Percentiles rank a stretch among this genome's conserved stretches.
Evolutionary conservation across 2,888 invertebrate species (phyloP).

Genomic region (Leucoma salicis): DNA sequence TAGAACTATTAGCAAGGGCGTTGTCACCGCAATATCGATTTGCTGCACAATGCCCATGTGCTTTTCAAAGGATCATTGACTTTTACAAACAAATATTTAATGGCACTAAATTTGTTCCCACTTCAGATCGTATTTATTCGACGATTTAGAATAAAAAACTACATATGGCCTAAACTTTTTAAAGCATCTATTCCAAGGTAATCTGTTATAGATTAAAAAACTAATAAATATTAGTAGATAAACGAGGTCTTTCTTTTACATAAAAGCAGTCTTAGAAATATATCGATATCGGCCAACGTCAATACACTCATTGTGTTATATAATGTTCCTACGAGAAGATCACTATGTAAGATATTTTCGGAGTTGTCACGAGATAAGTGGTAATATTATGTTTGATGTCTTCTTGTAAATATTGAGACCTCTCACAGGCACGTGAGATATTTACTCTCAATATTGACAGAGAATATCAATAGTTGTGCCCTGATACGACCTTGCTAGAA

Average conservation of each 20-base stretch:
- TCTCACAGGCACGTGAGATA: slow-evolving; percentile 75
- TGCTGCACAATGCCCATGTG: slow-evolving; percentile 15
- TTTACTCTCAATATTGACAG: slow-evolving; percentile 74
- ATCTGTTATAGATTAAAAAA: slow-evolving; percentile 52
- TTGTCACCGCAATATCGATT: slow-evolving; percentile 32
- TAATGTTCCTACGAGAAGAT: slow-evolving; percentile 54
- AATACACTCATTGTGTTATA: slow-evolving; percentile 49
- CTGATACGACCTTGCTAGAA: slow-evolving; percentile 62
- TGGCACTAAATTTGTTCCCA: slow-evolving; percentile 11
- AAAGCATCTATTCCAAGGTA: slow-evolving; percentile 48
- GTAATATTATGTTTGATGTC: slow-evolving; percentile 77
- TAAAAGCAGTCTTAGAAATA: slow-evolving; percentile 55
- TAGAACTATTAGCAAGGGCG: slow-evolving; percentile 27
- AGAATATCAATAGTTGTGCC: slow-evolving; percentile 67
- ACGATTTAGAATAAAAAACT: slow-evolving; percentile 42
- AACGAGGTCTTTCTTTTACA: slow-evolving; percentile 51
- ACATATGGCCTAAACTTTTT: slow-evolving; percentile 43
- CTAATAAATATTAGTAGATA: slow-evolving; percentile 59
- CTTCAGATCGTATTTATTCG: slow-evolving; percentile 27
- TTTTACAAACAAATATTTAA: slow-evolving; percentile 4
- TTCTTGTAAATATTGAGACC: slow-evolving; percentile 72
- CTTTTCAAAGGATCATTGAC: slow-evolving; percentile 21
- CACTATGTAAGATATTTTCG: slow-evolving; percentile 60
- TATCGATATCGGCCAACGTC: slow-evolving; percentile 59
- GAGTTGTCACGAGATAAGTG: slow-evolving; percentile 76